Evolutionary conservation across 2,113 vertebrate species (phyloP), one percentile per base, ranked within the genome.

Genomic region (Eolophus roseicapilla): DNA sequence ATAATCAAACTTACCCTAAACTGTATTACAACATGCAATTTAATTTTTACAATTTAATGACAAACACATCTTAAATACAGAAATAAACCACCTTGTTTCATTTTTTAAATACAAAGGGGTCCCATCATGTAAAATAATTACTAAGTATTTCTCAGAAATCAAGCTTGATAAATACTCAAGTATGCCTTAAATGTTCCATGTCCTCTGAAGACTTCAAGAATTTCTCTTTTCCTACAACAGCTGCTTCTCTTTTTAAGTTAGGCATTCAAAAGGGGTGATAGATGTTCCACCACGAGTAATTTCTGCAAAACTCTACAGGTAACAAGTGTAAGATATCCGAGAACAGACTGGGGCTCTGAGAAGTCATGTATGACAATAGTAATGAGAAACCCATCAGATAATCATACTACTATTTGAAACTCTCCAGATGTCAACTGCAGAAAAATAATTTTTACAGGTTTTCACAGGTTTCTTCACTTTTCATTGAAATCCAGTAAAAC

Each of bases 131-230:
- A 64, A 85, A 86, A 31, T 4, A 50, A 7, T 6, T 41, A 33
- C 17, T 35, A 43, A 62, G 24, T 39, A 14, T 55, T 90, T 82
- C 16, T 71, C 17, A 75, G 79, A 83, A 85, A 39, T 50, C 39
- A 64, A 53, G 13, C 9, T 47, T 62, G 31, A 5, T 62, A 50
- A 62, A 28, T 33, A 62, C 6, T 59, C 16, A 49, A 12, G 0
- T 19, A 23, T 47, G 3, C 5, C 28, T 12, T 39, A 87, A 69
- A 78, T 52, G 0, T 35, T 86, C 10, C 0, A 0, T 15, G 18
- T 37, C 19, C 23, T 68, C 49, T 12, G 31, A 69, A 70, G 17
- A 27, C 10, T 81, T 70, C 43, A 79, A 11, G 4, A 35, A 55
- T 64, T 85, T 53, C 3, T 13, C 14, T 63, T 44, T 52, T 62